Base-by-base conservation (phyloP, 2,888 invertebrate species). In the Cerastis rubricosa region DNA sequence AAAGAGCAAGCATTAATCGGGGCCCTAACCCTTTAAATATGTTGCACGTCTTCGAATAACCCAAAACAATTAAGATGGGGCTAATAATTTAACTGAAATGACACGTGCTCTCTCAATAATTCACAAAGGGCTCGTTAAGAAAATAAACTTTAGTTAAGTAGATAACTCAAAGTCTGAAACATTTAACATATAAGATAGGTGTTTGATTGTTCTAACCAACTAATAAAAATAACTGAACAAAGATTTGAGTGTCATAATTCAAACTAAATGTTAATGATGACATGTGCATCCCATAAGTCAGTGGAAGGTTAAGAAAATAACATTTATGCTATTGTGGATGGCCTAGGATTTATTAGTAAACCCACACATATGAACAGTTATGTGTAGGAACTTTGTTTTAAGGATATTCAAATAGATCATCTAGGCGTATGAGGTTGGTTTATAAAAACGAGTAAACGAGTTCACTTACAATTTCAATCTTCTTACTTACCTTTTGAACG, bases 1-100 rank as follows among this genome's bases (percentile, higher is more conserved):
- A 79, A 83, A 85, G 74, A 83, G 82, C 80, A 69, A 66, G 70
- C 80, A 82, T 80, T 85, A 84, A 81, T 79, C 71, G 78, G 45
- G 54, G 19, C 51, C 57, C 57, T 72, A 76, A 78, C 73, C 76
- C 74, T 74, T 82, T 85, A 59, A 85, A 85, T 80, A 75, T 66
- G 74, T 76, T 61, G 54, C 78, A 63, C 71, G 68, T 73, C 69
- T 80, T 57, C 25, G 43, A 63, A 68, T 78, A 54, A 75, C 72
- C 79, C 43, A 64, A 79, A 71, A 81, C 76, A 81, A 76, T 81
- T 86, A 75, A 78, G 70, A 76, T 63, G n/a, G 57, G 22, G 65
- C 67, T 79, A 73, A 80, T 87, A 83, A 84, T 71, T 87, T 76
- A 75, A 49, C 40, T 40, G 65, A 76, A 77, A 70, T 85, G 79